Conservation (phyloP, 1,140 invertebrate species). For the Triops cancriformis region DNA sequence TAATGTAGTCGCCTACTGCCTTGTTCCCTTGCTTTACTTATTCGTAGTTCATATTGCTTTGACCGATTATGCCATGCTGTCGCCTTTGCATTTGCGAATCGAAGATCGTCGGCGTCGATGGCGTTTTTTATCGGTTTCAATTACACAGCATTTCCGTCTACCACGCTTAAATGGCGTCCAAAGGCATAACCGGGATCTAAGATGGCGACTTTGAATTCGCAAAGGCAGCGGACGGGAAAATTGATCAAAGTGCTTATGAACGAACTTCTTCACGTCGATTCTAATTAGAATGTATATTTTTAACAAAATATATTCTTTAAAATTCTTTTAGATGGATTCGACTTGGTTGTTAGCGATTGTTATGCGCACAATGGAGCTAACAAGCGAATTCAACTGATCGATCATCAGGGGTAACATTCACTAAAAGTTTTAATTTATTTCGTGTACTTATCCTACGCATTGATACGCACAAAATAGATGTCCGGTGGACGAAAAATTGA, state of each 20-base stretch:
- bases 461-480: slow-evolving; percentile 48
- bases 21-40: no score
- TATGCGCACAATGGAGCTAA: slow-evolving; percentile 87
- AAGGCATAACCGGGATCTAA: no score
- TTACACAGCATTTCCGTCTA: no score
- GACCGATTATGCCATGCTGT: no score
- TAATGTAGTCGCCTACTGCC: not conserved
- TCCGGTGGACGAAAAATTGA: slow-evolving; percentile 84
- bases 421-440: not conserved
- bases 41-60: not conserved
- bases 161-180: no score
- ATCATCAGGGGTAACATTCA: slow-evolving; percentile 69
- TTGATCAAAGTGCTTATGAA: no score
- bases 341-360: slow-evolving; percentile 92
- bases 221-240: no score
- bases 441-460: slow-evolving; percentile 27
- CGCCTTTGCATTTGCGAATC: no score
- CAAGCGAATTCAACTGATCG: slow-evolving; percentile 82
- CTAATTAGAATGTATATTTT: not conserved
- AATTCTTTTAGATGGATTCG: slow-evolving; percentile 76
- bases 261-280: not conserved
- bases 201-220: no score
- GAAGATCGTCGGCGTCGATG: no score
- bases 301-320: not conserved
- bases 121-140: no score